Evolutionary conservation across 2,888 invertebrate genomes (phyloP), one percentile per base, ranked within the genome.

Genomic region (Tupiocoris notatus): DNA sequence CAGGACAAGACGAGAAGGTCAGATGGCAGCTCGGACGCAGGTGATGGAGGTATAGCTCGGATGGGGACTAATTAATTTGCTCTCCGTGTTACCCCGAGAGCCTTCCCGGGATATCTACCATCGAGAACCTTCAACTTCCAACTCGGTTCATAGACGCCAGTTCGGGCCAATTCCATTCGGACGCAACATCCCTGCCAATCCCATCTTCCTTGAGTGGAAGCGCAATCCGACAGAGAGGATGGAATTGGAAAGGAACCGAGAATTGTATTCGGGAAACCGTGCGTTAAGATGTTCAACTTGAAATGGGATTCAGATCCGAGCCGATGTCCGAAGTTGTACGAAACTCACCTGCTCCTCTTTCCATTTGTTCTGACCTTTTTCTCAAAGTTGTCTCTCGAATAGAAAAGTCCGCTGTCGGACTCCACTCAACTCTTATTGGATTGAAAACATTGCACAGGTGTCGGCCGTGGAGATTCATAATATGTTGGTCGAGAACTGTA

Each of bases 41-140:
- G 12, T 12, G 39, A 39, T 39, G 39, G 39, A 39, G 39, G 39
- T 39, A 12, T 12, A 39, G 39, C 39, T 39, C 6, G 12, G 39
- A 39, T 12, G 39, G 59, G 70, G 59, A 59, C 70, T 70, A 70
- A 70, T 70, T 70, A 70, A 70, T 70, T 70, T 70, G 70, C 70
- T 59, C 59, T 57, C 70, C 59, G 59, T 59, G 70, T 70, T 70
- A 21, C 58, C 57, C 58, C 58, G 57, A 59, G 59, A 25, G 61
- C 70, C 21, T 24, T 54, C 67, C 70, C 24, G 58, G 17, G 23
- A 6, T 7, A 66, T 16, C 57, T 56, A 24, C 22, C 57, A 12
- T 21, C 67, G 39, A 39, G 39, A 39, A 39, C 54, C 57, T 63
- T 59, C 70, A 70, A 58, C 59, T 70, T 39, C 39, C 39, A 39